Base-by-base conservation (phyloP, 2,888 invertebrate species). In the Zygaena filipendulae region DNA sequence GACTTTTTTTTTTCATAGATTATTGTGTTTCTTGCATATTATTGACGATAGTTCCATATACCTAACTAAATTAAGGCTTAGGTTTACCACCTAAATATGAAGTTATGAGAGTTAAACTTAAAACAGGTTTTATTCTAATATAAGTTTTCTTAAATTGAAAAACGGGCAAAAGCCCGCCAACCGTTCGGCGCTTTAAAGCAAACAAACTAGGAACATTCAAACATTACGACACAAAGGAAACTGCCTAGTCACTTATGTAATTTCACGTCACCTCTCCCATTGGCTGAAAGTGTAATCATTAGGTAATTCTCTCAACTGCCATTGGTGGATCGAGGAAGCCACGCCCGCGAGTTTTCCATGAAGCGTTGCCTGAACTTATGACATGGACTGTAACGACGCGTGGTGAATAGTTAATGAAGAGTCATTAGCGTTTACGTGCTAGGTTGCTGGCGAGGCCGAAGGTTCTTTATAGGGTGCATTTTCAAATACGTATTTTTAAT, bases 351-450 rank as follows among this genome's bases (percentile, higher is more conserved):
- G 52, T 57, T 62, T 67, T 58, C 59, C 62, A 16, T 16, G 16
- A 16, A 16, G 49, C 48, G 46, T 42, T 35, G 37, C 26, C 32
- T 33, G 37, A 26, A 33, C 34, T 43, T 43, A 45, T 41, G 42
- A 39, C 41, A 48, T 33, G 37, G 40, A 36, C 36, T 52, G 60
- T 67, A 70, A 68, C 60, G 50, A 48, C 54, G 49, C 46, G 32
- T 42, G 45, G 30, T 70, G 59, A 67, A 72, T 71, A 47, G 41
- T 60, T 74, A 58, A 75, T 66, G 63, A 62, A 61, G 56, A 56
- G 59, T 58, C 61, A 72, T 72, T 71, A 69, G 38, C 29, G 28
- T 20, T 28, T 32, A 25, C 39, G 31, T 32, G 38, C 30, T 24
- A 30, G 32, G 41, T 32, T 35, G 21, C n/a, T n/a, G n/a, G n/a